Percentiles rank a stretch among this genome's conserved stretches.
These are phyloP conservation scores for Coccyzus lansbergi DNA, from an alignment of 2,797 vertebrate species.

Conservation along the genomic window DNA sequence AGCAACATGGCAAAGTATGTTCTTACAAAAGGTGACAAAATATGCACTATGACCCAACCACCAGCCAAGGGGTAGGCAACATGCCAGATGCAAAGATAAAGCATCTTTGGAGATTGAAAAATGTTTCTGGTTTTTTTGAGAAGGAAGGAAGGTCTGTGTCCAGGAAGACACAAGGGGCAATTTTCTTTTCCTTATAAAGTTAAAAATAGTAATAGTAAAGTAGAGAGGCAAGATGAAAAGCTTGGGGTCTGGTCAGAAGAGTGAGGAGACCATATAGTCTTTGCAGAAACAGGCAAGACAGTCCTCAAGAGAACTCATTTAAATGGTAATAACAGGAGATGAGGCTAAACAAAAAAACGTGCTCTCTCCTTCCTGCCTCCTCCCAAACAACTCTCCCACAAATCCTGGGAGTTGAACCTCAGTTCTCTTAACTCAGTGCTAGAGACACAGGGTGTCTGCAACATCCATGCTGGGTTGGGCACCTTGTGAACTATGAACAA, in stretches of 20 bases:
- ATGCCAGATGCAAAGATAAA: slow-evolving; percentile 25
- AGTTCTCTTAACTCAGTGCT: slow-evolving; percentile 3
- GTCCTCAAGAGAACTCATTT: slow-evolving; percentile 3
- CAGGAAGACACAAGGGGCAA: slow-evolving; percentile 32
- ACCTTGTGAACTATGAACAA: neutral
- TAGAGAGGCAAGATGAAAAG: slow-evolving; percentile 18
- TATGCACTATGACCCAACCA: neutral
- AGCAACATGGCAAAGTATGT: slow-evolving; percentile 50
- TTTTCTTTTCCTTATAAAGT: slow-evolving; percentile 37
- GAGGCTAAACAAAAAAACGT: slow-evolving; percentile 19
- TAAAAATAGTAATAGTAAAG: slow-evolving; percentile 24
- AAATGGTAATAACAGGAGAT: slow-evolving; percentile 2
- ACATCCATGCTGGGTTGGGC: neutral
- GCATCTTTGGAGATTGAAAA: neutral
- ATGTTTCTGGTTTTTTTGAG: slow-evolving; percentile 30
- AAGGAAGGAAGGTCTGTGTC: slow-evolving; percentile 56
- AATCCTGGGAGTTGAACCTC: slow-evolving; percentile 34
- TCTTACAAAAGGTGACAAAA: slow-evolving; percentile 34
- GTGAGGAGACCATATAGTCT: neutral
- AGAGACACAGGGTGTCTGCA: neutral
- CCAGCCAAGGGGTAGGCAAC: slow-evolving; percentile 22
- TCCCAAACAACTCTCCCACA: slow-evolving; percentile 41
- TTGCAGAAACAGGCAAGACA: slow-evolving; percentile 8
- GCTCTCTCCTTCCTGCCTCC: slow-evolving; percentile 54
- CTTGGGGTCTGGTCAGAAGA: slow-evolving; percentile 8